A percentile compares a stretch with the other conserved stretches of the same genome.
Evolutionary conservation across 2,113 vertebrate species (phyloP).

Genomic region (Corythornis cristatus): DNA sequence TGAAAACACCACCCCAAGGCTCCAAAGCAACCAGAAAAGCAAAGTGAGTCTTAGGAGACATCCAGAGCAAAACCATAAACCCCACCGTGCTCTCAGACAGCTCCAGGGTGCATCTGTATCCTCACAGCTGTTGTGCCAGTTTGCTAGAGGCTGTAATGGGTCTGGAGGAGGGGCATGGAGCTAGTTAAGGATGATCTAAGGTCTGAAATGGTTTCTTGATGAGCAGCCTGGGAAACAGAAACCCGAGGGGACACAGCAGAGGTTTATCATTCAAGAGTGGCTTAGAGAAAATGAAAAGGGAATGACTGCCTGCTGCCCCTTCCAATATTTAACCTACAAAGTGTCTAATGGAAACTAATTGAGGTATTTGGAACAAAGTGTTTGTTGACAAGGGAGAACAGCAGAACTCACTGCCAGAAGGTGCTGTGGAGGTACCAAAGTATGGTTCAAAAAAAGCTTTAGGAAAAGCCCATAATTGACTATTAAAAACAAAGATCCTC

Average conservation of each 20-base stretch:
- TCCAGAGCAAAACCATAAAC: not conserved
- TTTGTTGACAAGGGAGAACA: not conserved
- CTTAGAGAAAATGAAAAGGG: not conserved
- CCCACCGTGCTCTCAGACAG: not conserved
- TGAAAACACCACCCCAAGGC: not conserved
- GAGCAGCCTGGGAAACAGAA: not conserved
- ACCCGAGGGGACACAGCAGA: not conserved
- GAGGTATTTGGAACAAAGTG: constrained; percentile 29
- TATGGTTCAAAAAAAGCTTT: not conserved
- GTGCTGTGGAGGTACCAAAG: not conserved
- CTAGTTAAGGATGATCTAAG: not conserved
- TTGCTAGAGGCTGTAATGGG: not conserved
- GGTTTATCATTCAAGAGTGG: not conserved
- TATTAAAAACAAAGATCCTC: not conserved
- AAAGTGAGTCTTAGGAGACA: not conserved
- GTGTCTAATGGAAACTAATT: not conserved
- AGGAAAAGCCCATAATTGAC: not conserved
- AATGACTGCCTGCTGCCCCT: not conserved
- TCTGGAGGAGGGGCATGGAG: not conserved
- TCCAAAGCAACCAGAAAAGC: not conserved
- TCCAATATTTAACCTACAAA: constrained; percentile 2
- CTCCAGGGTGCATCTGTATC: not conserved
- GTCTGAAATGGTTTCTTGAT: not conserved
- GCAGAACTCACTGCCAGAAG: not conserved
- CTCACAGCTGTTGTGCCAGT: not conserved